Evolutionary conservation across 2,113 vertebrate genomes (phyloP).

Genomic region (Campylomormyrus numenius): DNA sequence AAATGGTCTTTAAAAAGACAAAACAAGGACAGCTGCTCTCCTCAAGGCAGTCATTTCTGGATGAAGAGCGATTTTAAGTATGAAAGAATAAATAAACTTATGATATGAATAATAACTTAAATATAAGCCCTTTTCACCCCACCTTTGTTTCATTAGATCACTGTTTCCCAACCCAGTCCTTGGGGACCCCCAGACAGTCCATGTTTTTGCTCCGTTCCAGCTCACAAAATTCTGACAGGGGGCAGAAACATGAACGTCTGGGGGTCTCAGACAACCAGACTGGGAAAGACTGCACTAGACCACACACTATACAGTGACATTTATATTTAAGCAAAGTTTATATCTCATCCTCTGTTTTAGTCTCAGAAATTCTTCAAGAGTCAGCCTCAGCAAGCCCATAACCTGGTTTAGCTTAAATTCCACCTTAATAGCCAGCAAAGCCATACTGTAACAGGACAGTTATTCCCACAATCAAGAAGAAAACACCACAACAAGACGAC

Average conservation of each 20-base stretch:
- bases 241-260: neutral
- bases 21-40: neutral
- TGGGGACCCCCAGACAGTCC: neutral
- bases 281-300: neutral
- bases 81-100: neutral
- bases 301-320: neutral
- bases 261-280: neutral
- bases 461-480: neutral
- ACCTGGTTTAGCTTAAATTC: neutral
- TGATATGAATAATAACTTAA: neutral
- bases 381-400: neutral
- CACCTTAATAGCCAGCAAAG: neutral
- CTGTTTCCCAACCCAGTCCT: neutral
- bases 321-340: neutral
- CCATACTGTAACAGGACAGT: neutral
- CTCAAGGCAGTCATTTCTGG: neutral
- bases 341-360: neutral
- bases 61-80: neutral
- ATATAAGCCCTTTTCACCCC: neutral
- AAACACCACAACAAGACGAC: neutral
- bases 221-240: neutral
- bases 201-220: neutral
- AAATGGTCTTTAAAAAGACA: neutral
- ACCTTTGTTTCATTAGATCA: neutral
- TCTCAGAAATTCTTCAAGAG: neutral